phyloP scores from a whole-genome alignment of 2,888 invertebrate genomes.

The Zele albiditarsus region DNA sequence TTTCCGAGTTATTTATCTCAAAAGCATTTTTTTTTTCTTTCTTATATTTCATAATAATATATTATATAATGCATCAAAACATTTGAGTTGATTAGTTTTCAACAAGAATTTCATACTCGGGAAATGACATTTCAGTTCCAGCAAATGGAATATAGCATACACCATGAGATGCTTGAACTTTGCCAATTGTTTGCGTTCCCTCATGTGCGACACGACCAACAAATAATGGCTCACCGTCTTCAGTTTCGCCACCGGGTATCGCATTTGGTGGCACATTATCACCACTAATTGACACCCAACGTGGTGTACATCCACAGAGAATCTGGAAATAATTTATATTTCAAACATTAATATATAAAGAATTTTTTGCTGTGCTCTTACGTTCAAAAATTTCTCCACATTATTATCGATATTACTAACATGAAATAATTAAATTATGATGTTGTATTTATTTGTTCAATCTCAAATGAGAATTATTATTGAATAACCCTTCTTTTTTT shows the following conservation, averaged over 20 bases:
- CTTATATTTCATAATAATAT: background rate
- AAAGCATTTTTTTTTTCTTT: slow-evolving; percentile 9
- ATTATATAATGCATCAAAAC: slow-evolving; percentile 9
- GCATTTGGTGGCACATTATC: slow-evolving; percentile 83
- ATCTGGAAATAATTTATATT: slow-evolving; percentile 61
- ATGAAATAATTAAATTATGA: no score
- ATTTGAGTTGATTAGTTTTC: slow-evolving; percentile 63
- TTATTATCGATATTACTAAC: no score
- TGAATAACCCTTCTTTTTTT: slow-evolving; percentile 41
- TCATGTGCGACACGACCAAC: slow-evolving; percentile 86
- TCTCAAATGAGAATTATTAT: no score
- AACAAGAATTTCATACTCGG: slow-evolving; percentile 86
- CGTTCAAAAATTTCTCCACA: no score
- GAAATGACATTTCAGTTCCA: slow-evolving; percentile 85
- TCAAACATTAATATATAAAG: background rate
- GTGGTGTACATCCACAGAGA: slow-evolving; percentile 68
- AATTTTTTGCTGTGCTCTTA: no score
- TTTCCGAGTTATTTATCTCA: background rate
- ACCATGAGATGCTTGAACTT: slow-evolving; percentile 88
- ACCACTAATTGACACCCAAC: slow-evolving; percentile 77
- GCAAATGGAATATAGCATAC: slow-evolving; percentile 89
- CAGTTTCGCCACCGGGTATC: slow-evolving; percentile 81
- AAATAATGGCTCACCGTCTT: slow-evolving; percentile 86
- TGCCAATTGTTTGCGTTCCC: slow-evolving; percentile 84
- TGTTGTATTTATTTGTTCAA: no score